Evolutionary conservation across 2,113 vertebrate species (phyloP).

Genomic region (Perca flavescens): DNA sequence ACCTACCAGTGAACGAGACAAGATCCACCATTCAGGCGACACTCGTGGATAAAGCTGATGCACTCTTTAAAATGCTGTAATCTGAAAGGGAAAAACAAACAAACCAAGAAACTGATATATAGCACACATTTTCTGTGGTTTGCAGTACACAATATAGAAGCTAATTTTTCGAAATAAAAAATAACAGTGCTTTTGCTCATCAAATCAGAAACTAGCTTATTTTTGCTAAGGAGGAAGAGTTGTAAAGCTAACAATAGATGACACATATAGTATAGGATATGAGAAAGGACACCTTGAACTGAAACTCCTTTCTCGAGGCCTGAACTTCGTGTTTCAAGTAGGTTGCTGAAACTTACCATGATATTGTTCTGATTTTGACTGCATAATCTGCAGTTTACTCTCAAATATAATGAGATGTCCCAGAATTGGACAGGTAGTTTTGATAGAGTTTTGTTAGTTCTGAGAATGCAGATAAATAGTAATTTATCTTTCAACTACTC

Average conservation of each 20-base stretch:
- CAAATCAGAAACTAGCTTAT: slow-evolving; percentile 11
- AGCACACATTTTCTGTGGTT: not conserved
- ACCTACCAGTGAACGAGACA: slow-evolving; percentile 94
- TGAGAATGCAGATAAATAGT: not conserved
- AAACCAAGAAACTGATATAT: not conserved
- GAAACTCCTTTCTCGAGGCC: slow-evolving; percentile 59
- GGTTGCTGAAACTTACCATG: slow-evolving; percentile 5
- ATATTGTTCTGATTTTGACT: slow-evolving; percentile 18
- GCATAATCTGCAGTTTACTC: slow-evolving; percentile 27
- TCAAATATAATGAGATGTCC: not conserved
- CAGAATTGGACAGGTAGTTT: not conserved
- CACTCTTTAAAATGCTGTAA: slow-evolving; percentile 91
- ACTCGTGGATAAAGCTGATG: slow-evolving; percentile 91
- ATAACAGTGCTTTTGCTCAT: not conserved
- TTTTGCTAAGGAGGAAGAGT: slow-evolving; percentile 11
- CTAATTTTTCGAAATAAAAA: slow-evolving; percentile 1
- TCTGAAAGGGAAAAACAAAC: slow-evolving; percentile 74
- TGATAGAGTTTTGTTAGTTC: not conserved
- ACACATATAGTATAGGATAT: slow-evolving; percentile 60
- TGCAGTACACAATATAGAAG: not conserved
- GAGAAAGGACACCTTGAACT: slow-evolving; percentile 75
- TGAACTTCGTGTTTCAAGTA: slow-evolving; percentile 17
- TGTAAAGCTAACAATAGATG: slow-evolving; percentile 49
- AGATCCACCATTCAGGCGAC: slow-evolving; percentile 86
- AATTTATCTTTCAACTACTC: slow-evolving; percentile 13